Percentiles rank a stretch among this genome's conserved stretches.
These are phyloP conservation scores for Antitype chi DNA, from an alignment of 2,888 invertebrate species.

Conservation along the genomic window DNA sequence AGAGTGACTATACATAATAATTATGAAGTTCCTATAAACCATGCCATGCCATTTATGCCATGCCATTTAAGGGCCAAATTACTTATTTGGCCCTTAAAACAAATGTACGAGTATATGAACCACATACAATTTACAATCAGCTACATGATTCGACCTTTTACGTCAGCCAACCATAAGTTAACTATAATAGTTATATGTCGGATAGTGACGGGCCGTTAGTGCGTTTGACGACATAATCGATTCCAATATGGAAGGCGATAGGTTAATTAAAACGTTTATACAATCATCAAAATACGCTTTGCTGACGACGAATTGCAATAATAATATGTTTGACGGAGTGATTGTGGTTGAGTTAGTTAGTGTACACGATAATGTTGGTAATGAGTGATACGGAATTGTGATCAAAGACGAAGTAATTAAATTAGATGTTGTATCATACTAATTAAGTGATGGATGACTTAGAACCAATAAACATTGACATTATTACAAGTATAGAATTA, in stretches of 20 bases:
- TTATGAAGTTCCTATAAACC: background rate
- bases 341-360: constrained; percentile 8
- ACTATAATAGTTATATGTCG: constrained; percentile 36
- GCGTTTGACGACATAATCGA: constrained; percentile 58
- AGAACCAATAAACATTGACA: background rate
- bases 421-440: background rate
- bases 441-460: background rate
- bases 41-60: no score
- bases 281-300: constrained; percentile 39
- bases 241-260: constrained; percentile 52
- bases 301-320: constrained; percentile 23
- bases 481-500: no score
- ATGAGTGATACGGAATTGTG: background rate
- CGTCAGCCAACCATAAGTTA: constrained; percentile 48
- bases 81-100: background rate
- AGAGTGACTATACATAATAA: no score
- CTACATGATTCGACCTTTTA: constrained; percentile 30
- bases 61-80: no score
- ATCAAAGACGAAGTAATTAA: background rate
- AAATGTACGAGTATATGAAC: constrained; percentile 5
- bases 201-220: constrained; percentile 36
- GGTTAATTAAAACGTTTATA: constrained; percentile 55
- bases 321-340: constrained; percentile 21
- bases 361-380: constrained; percentile 1
- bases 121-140: constrained; percentile 25